Percentiles rank a stretch among this genome's conserved stretches.
Evolutionary conservation across 2,797 vertebrate species (phyloP).

Genomic region (Galagoides demidoff): DNA sequence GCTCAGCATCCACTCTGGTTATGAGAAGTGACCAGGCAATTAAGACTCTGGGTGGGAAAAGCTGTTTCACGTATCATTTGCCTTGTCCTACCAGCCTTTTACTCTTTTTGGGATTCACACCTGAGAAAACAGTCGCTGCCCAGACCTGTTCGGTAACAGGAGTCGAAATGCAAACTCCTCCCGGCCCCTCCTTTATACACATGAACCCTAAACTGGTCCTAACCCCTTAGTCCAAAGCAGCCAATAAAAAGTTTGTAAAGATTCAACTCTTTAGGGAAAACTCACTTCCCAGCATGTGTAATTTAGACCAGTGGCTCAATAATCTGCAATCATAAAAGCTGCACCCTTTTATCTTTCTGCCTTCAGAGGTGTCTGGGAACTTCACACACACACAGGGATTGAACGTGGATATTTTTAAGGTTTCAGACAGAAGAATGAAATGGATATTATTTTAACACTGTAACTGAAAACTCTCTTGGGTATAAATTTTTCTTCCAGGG

Average conservation of each 20-base stretch:
- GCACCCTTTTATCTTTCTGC: neutral
- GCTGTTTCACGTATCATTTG: neutral
- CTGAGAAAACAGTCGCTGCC: neutral
- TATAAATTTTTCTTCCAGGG: neutral
- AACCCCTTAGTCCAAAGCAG: neutral
- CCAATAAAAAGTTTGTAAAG: neutral
- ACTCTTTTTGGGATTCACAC: conserved; percentile 24
- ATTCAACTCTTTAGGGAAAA: neutral
- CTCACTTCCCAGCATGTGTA: neutral
- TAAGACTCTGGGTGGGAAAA: neutral
- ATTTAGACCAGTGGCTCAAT: neutral
- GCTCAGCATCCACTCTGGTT: conserved; percentile 73
- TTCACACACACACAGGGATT: accelerated
- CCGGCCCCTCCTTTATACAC: neutral
- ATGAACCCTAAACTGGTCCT: neutral
- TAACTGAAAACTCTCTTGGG: neutral
- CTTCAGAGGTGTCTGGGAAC: neutral
- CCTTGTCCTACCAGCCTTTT: neutral
- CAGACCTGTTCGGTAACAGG: neutral
- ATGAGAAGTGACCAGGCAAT: conserved; percentile 66
- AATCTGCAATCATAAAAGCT: neutral
- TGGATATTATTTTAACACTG: neutral
- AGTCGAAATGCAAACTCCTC: neutral
- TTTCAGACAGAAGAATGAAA: neutral
- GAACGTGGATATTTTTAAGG: neutral